Conservation (phyloP, 2,797 vertebrate species). For the Muscicapa striata region DNA sequence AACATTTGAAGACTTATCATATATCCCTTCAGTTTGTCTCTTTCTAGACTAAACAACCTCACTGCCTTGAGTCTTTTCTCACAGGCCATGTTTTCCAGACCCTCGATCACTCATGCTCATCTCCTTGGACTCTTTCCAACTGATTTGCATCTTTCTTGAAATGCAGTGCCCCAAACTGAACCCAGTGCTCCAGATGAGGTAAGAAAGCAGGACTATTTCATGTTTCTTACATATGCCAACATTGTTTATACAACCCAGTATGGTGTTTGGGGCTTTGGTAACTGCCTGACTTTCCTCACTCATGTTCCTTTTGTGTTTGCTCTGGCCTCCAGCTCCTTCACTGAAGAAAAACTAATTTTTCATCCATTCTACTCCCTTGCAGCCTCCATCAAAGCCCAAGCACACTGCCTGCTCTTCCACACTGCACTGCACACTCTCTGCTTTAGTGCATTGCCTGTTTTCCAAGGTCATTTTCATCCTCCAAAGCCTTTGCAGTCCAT, state of each 20-base stretch:
- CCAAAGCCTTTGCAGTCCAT: neutral
- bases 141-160: neutral
- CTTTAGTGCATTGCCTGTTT: neutral
- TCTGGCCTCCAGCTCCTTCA: neutral
- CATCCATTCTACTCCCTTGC: neutral
- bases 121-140: constrained; percentile 30
- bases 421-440: neutral
- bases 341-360: neutral
- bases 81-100: constrained; percentile 23
- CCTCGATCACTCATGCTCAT: neutral
- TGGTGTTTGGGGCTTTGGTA: neutral
- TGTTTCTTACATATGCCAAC: neutral
- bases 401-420: neutral
- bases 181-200: neutral
- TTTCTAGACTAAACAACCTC: constrained; percentile 57
- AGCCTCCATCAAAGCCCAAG: neutral
- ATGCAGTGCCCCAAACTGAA: neutral
- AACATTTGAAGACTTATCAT: constrained; percentile 21
- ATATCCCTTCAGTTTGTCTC: neutral
- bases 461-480: neutral
- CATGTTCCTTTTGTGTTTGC: neutral
- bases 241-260: constrained; percentile 1
- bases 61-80: neutral
- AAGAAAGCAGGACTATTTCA: constrained; percentile 21
- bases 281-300: neutral